Evolutionary conservation across 2,888 invertebrate genomes (phyloP).

Genomic region (Drosophila acutilabella): DNA sequence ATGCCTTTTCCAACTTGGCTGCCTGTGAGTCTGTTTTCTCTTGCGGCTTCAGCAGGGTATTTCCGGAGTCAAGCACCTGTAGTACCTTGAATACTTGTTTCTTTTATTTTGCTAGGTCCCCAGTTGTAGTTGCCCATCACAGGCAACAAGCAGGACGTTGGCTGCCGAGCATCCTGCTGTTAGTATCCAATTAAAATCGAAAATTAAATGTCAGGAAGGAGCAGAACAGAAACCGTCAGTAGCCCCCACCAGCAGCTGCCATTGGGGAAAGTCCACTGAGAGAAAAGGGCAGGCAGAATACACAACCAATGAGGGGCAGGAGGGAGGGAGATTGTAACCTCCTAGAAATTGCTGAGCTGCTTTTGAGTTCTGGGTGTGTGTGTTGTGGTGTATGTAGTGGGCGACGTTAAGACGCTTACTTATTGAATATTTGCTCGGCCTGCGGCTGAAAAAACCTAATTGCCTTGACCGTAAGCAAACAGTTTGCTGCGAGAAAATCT

Average conservation of each 20-base stretch:
- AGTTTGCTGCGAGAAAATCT: conserved; percentile 30
- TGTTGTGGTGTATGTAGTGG: conserved; percentile 6
- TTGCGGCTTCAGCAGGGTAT: conserved; percentile 5
- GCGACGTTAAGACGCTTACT: conserved; percentile 74
- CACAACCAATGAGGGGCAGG: conserved; percentile 2
- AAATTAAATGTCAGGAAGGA: conserved; percentile 84
- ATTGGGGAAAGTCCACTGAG: conserved; percentile 32
- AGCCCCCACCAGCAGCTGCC: conserved; percentile 34
- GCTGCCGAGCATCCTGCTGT: conserved; percentile 82
- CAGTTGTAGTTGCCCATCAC: conserved; percentile 56
- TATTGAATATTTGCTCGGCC: conserved; percentile 74
- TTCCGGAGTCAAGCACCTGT: neutral
- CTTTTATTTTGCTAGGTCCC: conserved; percentile 43
- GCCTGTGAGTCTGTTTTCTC: too few species aligned
- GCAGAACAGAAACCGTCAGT: conserved; percentile 42
- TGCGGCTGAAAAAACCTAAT: conserved; percentile 74
- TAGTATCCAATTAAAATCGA: conserved; percentile 85
- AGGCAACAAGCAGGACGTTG: conserved; percentile 52
- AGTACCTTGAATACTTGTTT: conserved; percentile 21
- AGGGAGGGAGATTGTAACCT: neutral
- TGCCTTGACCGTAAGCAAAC: conserved; percentile 80
- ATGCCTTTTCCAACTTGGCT: too few species aligned
- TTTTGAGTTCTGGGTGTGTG: conserved; percentile 2
- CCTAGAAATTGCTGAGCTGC: conserved; percentile 10
- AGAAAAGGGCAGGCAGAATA: conserved; percentile 21